Evolutionary conservation across 2,797 vertebrate genomes (phyloP).

Genomic region (Rhabdomys pumilio): DNA sequence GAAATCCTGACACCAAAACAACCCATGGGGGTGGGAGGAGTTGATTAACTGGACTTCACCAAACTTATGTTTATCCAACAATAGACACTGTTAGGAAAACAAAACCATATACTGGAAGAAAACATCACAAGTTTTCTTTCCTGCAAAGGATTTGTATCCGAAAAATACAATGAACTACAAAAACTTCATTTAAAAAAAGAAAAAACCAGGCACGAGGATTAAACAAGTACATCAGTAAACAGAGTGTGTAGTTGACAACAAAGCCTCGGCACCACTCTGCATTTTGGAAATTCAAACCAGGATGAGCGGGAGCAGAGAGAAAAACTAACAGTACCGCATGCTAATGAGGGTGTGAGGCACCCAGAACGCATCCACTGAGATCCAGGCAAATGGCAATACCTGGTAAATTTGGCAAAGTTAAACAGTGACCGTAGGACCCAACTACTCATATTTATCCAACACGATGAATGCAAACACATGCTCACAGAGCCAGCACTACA

Average conservation of each 20-base stretch:
- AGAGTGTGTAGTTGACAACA: background rate
- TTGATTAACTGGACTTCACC: background rate
- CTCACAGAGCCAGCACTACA: background rate
- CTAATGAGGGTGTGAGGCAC: accelerated
- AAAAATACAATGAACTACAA: conserved; percentile 5
- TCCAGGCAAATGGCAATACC: background rate
- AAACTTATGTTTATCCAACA: background rate
- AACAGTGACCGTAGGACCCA: background rate
- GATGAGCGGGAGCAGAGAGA: accelerated
- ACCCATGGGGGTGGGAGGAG: background rate
- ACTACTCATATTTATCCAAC: background rate
- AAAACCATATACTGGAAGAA: background rate
- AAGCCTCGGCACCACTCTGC: background rate
- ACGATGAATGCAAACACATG: background rate
- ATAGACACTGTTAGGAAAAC: background rate
- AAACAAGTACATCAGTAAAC: background rate
- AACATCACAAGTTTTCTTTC: background rate
- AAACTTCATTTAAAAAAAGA: background rate
- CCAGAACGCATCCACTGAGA: accelerated
- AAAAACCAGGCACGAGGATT: background rate
- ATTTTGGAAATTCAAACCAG: background rate
- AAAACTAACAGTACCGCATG: accelerated
- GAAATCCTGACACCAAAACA: background rate
- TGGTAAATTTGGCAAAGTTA: background rate
- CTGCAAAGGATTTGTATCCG: background rate